Evolutionary conservation across 2,888 invertebrate species (phyloP).

Genomic region (Tenthredo amoena): DNA sequence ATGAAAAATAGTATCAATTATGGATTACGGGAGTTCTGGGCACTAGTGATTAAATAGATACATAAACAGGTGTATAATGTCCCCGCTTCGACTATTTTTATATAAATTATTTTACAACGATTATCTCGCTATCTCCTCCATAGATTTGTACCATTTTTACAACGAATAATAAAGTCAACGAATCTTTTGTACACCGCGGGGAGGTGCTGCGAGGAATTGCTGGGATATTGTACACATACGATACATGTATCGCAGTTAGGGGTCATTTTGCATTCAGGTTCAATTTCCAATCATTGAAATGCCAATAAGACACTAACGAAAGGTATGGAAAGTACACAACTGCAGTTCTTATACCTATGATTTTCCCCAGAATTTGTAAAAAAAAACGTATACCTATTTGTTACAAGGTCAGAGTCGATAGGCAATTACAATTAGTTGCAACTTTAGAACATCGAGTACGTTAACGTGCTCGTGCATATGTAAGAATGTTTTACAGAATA

Average conservation of each 20-base stretch:
- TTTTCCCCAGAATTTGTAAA: background rate
- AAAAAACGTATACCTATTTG: too few relatives aligned
- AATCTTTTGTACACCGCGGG: conserved; percentile 28
- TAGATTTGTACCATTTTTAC: conserved; percentile 7
- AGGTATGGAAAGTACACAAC: background rate
- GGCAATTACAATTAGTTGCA: background rate
- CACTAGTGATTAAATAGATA: background rate
- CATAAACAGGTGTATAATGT: background rate
- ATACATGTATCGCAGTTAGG: background rate
- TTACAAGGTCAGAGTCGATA: background rate
- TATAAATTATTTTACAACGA: conserved; percentile 11
- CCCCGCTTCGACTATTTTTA: conserved; percentile 20
- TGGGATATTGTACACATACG: background rate
- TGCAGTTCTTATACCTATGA: background rate
- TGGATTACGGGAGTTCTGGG: background rate
- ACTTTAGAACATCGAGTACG: background rate
- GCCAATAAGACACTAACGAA: background rate
- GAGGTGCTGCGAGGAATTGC: conserved; percentile 14
- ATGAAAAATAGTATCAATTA: background rate
- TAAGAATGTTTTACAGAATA: background rate
- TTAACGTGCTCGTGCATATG: background rate
- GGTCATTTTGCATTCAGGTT: background rate
- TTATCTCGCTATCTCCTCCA: background rate
- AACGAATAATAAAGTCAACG: conserved; percentile 34
- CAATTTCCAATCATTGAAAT: background rate